Base-by-base conservation (phyloP, 2,797 vertebrate genomes). In the Carduelis carduelis region DNA sequence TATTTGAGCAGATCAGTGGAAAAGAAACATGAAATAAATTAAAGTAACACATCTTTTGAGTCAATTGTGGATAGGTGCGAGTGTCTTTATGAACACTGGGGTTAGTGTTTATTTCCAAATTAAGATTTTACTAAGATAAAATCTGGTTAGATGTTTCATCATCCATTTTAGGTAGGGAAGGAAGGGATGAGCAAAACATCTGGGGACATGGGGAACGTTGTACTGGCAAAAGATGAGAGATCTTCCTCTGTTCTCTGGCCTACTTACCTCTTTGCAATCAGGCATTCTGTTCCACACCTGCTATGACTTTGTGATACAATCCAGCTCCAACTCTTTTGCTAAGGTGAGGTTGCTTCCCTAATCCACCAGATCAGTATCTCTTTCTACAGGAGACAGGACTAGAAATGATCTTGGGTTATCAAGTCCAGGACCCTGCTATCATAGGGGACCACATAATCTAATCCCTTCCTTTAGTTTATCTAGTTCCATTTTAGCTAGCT, bases 341-440 rank as follows among this genome's bases (percentile, higher is more conserved):
- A 53, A 69, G 65, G 81, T 86, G 69, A 92, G 27, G 47, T 87
- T 84, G 7, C 52, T 97, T 97, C 64, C 80, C 43, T 95, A 92
- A 93, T 91, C 90, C 11, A 4, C 20, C 52, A 79, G 70, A 87
- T 84, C 27, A n/a, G 26, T 92, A 81, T 61, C 35, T 83, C 82
- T 64, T 89, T 63, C 69, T 82, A 14, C 41, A 70, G 59, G 3
- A 82, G 23, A 41, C 7, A 55, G 23, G 15, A 56, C 66, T 59
- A 76, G 52, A 91, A 94, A 46, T 0, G 0, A 43, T 79, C 34
- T 53, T 44, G 9, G 26, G 7, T 84, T 93, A 79, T 76, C n/a
- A 81, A 75, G 13, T 53, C 69, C 50, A 61, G 30, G 18, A 3
- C 32, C 8, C 21, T 55, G 15, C 19, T 88, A 21, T 83, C n/a